Evolutionary conservation across 2,797 vertebrate species (phyloP).

Genomic region (Falco cherrug): DNA sequence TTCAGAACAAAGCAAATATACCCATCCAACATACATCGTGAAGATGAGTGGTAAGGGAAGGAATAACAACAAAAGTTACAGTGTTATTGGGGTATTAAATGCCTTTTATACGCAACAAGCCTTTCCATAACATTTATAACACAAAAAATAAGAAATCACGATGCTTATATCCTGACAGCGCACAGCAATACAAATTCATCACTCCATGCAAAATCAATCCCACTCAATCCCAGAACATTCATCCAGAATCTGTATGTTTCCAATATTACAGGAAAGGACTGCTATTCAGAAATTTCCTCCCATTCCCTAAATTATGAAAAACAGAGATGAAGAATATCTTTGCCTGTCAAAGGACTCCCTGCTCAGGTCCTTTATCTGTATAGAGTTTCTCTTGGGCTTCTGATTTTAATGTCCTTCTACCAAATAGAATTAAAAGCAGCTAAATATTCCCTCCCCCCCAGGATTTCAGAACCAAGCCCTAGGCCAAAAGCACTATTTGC

Average conservation of each 20-base stretch:
- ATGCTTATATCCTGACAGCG: not conserved
- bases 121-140: not conserved
- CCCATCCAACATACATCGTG: not conserved
- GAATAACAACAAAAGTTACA: not conserved
- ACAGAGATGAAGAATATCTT: not conserved
- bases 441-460: too few relatives aligned
- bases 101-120: not conserved
- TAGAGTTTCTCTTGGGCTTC: not conserved
- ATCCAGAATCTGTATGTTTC: not conserved
- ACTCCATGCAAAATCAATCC: not conserved
- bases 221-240: rapidly evolving
- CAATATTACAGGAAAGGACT: not conserved
- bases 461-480: not conserved
- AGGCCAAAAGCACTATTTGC: not conserved
- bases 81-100: not conserved
- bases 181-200: not conserved
- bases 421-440: not conserved
- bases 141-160: not conserved
- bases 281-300: not conserved
- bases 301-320: not conserved
- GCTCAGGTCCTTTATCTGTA: not conserved
- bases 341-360: not conserved
- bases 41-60: constrained; percentile 57
- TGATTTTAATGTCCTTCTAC: not conserved
- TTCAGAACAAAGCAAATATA: not conserved